Percentiles rank a stretch among this genome's conserved stretches.
Evolutionary conservation across 1,140 invertebrate species (phyloP).

Genomic region (Drosophila arawakana): DNA sequence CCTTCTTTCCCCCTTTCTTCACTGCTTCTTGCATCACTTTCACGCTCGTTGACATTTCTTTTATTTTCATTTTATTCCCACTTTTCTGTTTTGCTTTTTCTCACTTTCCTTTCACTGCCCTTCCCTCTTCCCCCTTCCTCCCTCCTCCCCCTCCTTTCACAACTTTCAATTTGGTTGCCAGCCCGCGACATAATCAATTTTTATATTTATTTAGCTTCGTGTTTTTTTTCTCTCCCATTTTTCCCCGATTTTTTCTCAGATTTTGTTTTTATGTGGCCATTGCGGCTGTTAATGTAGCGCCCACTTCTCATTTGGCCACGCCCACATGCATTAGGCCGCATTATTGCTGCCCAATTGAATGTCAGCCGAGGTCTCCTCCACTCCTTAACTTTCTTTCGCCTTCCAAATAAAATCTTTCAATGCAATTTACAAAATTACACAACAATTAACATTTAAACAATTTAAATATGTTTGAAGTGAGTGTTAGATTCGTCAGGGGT

Average conservation of each 20-base stretch:
- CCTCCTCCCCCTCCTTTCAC: slow-evolving; percentile 4
- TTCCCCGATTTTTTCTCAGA: background rate
- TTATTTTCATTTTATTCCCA: slow-evolving; percentile 18
- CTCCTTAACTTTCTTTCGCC: background rate
- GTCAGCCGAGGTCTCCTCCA: background rate
- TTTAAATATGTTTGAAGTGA: background rate
- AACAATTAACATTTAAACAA: slow-evolving; percentile 40
- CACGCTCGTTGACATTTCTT: slow-evolving; percentile 78
- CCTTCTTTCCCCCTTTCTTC: background rate
- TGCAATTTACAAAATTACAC: slow-evolving; percentile 33
- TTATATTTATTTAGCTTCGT: slow-evolving; percentile 76
- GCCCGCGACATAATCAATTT: slow-evolving; percentile 69
- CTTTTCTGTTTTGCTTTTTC: slow-evolving; percentile 25
- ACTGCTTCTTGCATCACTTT: slow-evolving; percentile 49
- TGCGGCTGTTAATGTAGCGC: slow-evolving; percentile 38
- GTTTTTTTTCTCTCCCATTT: slow-evolving; percentile 46
- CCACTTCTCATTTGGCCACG: slow-evolving; percentile 28
- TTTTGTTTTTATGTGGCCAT: slow-evolving; percentile 26
- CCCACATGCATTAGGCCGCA: slow-evolving; percentile 33
- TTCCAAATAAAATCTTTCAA: slow-evolving; percentile 1
- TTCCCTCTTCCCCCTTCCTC: no score
- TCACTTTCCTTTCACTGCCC: slow-evolving; percentile 1
- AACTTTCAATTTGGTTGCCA: slow-evolving; percentile 61
- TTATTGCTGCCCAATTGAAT: slow-evolving; percentile 34
- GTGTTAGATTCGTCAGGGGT: no score